These are phyloP conservation scores for Pollachius pollachius DNA, from an alignment of 2,113 vertebrate species.

Conservation along the genomic window DNA sequence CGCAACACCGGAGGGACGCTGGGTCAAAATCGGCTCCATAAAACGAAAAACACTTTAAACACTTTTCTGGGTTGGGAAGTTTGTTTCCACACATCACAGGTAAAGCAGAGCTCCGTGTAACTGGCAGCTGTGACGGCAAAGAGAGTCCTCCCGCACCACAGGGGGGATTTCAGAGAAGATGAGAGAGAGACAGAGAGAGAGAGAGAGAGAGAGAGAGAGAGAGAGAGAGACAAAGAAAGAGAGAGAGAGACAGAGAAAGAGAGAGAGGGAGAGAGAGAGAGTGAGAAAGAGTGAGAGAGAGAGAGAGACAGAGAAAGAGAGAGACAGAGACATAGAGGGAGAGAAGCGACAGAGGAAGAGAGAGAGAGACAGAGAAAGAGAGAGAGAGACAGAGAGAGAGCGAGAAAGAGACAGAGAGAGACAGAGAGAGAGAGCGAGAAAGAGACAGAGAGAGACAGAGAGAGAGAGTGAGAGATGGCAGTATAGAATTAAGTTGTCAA, in stretches of 20 bases:
- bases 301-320: neutral
- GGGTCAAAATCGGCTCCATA: too few relatives aligned
- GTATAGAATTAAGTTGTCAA: neutral
- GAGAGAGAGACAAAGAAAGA: neutral
- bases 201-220: conserved; percentile 3
- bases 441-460: neutral
- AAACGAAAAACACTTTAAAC: too few relatives aligned
- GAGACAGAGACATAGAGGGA: neutral
- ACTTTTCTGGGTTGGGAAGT: too few relatives aligned
- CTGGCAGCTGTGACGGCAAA: too few relatives aligned
- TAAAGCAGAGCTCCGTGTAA: too few relatives aligned
- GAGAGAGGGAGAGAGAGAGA: neutral
- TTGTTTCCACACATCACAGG: too few relatives aligned
- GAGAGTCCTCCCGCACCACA: too few relatives aligned
- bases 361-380: neutral
- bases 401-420: neutral
- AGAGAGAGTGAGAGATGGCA: neutral
- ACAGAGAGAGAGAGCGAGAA: neutral
- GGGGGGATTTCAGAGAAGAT: too few relatives aligned
- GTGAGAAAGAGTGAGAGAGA: neutral
- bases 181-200: conserved; percentile 1
- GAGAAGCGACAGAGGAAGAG: neutral
- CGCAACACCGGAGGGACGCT: too few relatives aligned
- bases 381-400: neutral
- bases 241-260: neutral